Conservation (phyloP, 1,140 invertebrate genomes). For the Euwallacea fornicatus region DNA sequence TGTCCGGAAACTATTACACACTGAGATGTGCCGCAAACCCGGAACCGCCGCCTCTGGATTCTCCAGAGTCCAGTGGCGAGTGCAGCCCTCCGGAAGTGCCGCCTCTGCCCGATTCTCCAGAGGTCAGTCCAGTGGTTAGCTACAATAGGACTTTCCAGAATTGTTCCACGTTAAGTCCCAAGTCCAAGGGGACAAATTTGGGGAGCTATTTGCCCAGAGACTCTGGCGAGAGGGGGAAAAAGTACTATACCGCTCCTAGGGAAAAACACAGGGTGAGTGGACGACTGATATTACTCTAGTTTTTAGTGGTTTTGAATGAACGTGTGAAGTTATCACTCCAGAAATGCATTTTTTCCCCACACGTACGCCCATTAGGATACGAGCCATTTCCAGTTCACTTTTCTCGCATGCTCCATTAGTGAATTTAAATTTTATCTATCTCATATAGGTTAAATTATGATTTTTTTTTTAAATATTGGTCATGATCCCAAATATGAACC, state of each 20-base stretch:
- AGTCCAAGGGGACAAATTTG: conserved; percentile 49
- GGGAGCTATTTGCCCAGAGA: conserved; percentile 50
- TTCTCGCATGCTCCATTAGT: too few species aligned
- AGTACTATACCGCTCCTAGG: conserved; percentile 63
- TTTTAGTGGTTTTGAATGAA: too few species aligned
- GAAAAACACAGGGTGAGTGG: conserved; percentile 61
- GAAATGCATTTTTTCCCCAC: too few species aligned
- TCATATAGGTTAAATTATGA: too few species aligned
- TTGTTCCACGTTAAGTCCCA: conserved; percentile 48
- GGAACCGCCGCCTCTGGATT: conserved; percentile 49
- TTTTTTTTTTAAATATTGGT: too few species aligned
- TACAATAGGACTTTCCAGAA: conserved; percentile 48
- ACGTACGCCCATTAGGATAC: too few species aligned
- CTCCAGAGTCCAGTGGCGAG: conserved; percentile 28
- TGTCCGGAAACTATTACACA: conserved; percentile 53
- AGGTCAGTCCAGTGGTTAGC: background rate
- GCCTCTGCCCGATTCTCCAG: conserved; percentile 44
- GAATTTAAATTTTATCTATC: too few species aligned
- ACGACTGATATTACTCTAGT: background rate
- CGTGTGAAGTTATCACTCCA: too few species aligned
- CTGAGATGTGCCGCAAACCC: conserved; percentile 41
- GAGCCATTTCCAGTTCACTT: too few species aligned
- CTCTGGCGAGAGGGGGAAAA: conserved; percentile 53
- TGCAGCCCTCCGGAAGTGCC: conserved; percentile 49
- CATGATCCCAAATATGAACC: too few species aligned